These are phyloP conservation scores for Hetaerina titia DNA, from an alignment of 2,888 invertebrate genomes.

Conservation along the genomic window DNA sequence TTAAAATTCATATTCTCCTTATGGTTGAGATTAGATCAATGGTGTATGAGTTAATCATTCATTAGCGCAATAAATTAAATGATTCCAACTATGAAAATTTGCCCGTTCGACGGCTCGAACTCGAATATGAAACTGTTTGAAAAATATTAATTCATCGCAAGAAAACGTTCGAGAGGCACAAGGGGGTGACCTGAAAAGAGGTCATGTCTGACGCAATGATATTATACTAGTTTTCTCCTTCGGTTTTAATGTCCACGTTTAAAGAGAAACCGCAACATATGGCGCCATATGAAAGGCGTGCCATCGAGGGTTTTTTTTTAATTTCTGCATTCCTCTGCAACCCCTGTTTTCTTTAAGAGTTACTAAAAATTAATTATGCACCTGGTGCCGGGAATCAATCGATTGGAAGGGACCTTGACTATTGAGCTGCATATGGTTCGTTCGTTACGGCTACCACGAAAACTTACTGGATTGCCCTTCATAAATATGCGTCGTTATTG, in stretches of 20 bases:
- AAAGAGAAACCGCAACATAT: not conserved
- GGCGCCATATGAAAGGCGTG: not conserved
- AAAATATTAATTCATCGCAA: not conserved
- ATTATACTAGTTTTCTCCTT: not conserved
- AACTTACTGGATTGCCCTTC: not conserved
- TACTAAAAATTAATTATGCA: not conserved
- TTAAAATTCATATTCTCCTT: no score
- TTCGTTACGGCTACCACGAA: not conserved
- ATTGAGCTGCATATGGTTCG: not conserved
- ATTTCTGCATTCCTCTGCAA: not conserved
- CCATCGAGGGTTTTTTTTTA: not conserved
- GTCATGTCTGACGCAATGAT: not conserved
- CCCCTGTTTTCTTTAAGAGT: not conserved
- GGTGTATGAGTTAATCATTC: not conserved
- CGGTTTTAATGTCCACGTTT: not conserved
- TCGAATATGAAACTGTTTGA: not conserved
- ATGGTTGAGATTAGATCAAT: not conserved
- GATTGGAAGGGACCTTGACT: not conserved
- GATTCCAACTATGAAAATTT: not conserved
- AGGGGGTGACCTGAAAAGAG: conserved; percentile 15
- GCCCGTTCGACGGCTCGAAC: not conserved
- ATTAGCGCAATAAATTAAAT: not conserved
- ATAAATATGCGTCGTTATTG: conserved; percentile 35
- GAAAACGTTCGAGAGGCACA: not conserved
- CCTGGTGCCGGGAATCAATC: no score